These are phyloP conservation scores for Hofmannophila pseudospretella DNA, from an alignment of 2,888 invertebrate species.

Conservation along the genomic window DNA sequence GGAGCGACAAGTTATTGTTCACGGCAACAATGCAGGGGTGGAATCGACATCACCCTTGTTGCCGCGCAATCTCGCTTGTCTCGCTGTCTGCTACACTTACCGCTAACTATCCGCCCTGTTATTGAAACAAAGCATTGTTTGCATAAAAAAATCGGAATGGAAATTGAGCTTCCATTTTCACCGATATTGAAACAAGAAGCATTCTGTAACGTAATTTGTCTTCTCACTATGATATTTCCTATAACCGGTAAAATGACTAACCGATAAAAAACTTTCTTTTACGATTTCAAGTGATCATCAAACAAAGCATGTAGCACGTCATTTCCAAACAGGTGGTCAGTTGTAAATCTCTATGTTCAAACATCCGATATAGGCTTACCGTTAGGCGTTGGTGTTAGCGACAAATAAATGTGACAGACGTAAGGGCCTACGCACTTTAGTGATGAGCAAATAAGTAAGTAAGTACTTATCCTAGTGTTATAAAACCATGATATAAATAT, in stretches of 20 bases:
- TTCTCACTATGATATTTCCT: not conserved
- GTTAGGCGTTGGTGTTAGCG: conserved; percentile 38
- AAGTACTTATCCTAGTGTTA: no score
- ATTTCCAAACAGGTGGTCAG: conserved; percentile 39
- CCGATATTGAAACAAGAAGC: no score
- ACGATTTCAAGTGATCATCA: conserved; percentile 31
- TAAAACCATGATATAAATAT: no score
- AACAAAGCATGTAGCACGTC: conserved; percentile 42
- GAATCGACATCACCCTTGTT: conserved; percentile 18
- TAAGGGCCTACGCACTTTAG: conserved; percentile 25
- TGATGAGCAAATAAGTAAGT: no score
- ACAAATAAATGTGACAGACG: conserved; percentile 28
- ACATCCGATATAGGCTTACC: conserved; percentile 43
- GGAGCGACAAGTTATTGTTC: conserved; percentile 59
- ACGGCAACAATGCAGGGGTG: conserved; percentile 16
- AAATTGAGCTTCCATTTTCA: not conserved
- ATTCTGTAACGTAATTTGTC: no score
- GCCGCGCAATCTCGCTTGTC: conserved; percentile 25
- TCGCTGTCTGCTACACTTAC: conserved; percentile 46
- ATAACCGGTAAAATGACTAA: conserved; percentile 22
- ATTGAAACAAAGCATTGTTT: conserved; percentile 27
- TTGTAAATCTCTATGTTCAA: conserved; percentile 48
- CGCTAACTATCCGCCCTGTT: not conserved
- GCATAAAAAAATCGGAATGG: conserved; percentile 15
- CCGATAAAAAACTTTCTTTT: conserved; percentile 40